phyloP scores from a whole-genome alignment of 2,797 vertebrate species.

The Sebastes cheni region DNA sequence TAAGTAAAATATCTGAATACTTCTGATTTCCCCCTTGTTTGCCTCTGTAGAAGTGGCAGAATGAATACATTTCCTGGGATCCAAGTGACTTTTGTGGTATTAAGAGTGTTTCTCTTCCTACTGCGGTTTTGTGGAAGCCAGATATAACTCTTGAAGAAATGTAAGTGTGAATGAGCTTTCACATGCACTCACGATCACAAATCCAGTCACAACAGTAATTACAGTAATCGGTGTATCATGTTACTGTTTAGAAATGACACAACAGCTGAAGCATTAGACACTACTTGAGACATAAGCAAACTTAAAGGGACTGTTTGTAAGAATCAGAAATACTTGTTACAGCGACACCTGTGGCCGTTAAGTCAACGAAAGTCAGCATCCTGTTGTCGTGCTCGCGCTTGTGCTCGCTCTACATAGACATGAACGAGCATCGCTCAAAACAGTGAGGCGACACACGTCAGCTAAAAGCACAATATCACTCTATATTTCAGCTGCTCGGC shows the following conservation, averaged over 20 bases:
- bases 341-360: no score
- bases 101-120: constrained; percentile 35
- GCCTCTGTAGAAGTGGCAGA: constrained; percentile 49
- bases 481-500: no score
- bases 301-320: no score
- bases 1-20: no score
- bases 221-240: neutral
- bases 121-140: constrained; percentile 60
- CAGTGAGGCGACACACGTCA: no score
- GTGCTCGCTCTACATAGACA: no score
- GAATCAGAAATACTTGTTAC: no score
- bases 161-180: constrained; percentile 34
- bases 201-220: neutral
- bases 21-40: neutral
- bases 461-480: no score
- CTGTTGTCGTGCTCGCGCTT: no score
- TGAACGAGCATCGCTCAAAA: no score
- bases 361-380: no score
- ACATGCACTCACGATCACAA: neutral
- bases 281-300: neutral
- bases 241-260: neutral
- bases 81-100: constrained; percentile 64
- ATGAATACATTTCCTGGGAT: constrained; percentile 67
- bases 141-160: constrained; percentile 67
- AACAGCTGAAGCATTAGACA: neutral